Evolutionary conservation across 53 echinoderm and acorn worm genomes (phyloP).

Genomic region (Pentamera pediparva): DNA sequence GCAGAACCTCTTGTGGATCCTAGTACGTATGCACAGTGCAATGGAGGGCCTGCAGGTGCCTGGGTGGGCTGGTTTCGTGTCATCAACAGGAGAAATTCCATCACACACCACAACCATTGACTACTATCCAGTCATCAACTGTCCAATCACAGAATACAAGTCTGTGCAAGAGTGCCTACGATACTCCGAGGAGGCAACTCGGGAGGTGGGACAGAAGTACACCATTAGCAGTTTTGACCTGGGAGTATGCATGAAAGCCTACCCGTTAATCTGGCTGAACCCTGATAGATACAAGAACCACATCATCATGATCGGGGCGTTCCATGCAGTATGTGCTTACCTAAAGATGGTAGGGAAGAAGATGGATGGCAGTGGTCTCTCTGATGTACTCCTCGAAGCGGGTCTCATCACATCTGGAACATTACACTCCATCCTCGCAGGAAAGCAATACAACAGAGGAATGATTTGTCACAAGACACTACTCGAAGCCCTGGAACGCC

Average conservation of each 20-base stretch:
- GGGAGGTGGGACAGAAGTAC: constrained; percentile 53
- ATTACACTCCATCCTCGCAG: constrained; percentile 24
- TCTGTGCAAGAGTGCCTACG: constrained; percentile 35
- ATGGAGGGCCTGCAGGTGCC: constrained; percentile 30
- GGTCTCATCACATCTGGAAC: constrained; percentile 43
- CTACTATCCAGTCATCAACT: constrained; percentile 60
- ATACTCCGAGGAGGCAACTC: constrained; percentile 24
- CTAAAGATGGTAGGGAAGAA: constrained; percentile 62
- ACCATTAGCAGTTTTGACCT: constrained; percentile 58
- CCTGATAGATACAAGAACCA: constrained; percentile 40
- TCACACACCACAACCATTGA: constrained; percentile 42
- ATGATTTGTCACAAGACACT: constrained; percentile 50
- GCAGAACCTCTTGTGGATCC: constrained; percentile 39
- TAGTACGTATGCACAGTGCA: neutral
- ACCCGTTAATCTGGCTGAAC: constrained; percentile 38
- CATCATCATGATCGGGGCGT: constrained; percentile 47
- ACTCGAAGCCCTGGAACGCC: constrained; percentile 51
- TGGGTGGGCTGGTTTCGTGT: constrained; percentile 54
- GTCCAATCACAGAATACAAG: constrained; percentile 47
- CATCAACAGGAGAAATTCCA: constrained; percentile 40
- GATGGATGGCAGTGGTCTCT: constrained; percentile 43
- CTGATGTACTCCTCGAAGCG: constrained; percentile 43
- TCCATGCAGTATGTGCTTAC: constrained; percentile 49
- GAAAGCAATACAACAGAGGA: constrained; percentile 49
- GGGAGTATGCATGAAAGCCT: constrained; percentile 61